phyloP scores from a whole-genome alignment of 2,113 vertebrate species.

The Ptychochromis oligacanthus region DNA sequence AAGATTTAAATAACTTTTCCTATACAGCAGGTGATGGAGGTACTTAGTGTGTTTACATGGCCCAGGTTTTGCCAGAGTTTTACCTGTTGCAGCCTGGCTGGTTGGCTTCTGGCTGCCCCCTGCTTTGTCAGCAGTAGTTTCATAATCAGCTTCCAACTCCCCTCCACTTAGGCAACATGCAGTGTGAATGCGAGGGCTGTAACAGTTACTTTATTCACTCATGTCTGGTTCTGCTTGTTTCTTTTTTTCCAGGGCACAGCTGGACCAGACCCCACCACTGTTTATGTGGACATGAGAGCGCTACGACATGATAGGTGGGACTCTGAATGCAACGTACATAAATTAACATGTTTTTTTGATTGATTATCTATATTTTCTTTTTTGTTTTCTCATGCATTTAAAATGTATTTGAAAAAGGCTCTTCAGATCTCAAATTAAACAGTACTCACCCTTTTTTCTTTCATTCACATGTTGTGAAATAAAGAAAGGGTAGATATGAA shows the following conservation, averaged over 20 bases:
- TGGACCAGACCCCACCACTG: constrained; percentile 95
- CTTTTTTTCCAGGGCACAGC: constrained; percentile 86
- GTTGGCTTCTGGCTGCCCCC: constrained; percentile 70
- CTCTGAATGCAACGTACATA: no score
- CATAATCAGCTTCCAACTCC: constrained; percentile 48
- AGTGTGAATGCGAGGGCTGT: not conserved
- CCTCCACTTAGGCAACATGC: constrained; percentile 30
- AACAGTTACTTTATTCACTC: not conserved
- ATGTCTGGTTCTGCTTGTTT: constrained; percentile 38
- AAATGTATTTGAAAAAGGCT: not conserved
- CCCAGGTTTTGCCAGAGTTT: constrained; percentile 28
- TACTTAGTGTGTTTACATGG: constrained; percentile 24
- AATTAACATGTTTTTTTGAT: no score
- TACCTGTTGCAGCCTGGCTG: constrained; percentile 58
- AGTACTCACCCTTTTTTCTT: not conserved
- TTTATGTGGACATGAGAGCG: constrained; percentile 96
- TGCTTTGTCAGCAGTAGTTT: constrained; percentile 60
- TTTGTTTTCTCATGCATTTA: not conserved
- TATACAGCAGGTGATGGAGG: not conserved
- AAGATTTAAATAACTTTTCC: not conserved
- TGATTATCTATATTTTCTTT: not conserved
- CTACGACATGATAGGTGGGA: constrained; percentile 92
- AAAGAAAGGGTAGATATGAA: not conserved
- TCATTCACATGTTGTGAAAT: not conserved
- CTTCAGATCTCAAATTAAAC: not conserved